Percentiles rank a stretch among this genome's conserved stretches.
These are phyloP conservation scores for Gorsachius magnificus DNA, from an alignment of 2,797 vertebrate genomes.

Conservation along the genomic window DNA sequence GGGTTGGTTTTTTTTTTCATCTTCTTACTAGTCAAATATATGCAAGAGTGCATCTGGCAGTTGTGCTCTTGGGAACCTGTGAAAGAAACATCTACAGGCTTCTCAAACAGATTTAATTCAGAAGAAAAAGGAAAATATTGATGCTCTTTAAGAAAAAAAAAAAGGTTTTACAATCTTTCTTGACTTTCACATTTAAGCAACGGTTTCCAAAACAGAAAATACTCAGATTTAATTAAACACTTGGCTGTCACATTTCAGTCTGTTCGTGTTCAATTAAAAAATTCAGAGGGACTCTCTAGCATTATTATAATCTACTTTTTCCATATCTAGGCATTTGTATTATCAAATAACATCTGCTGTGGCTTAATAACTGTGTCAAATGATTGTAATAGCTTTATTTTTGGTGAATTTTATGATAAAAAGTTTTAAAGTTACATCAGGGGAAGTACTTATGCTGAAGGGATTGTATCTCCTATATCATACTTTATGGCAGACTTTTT, in stretches of 20 bases:
- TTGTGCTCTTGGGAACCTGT: not conserved
- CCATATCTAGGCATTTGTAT: slow-evolving; percentile 35
- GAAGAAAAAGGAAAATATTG: slow-evolving; percentile 44
- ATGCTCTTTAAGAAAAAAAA: slow-evolving; percentile 22
- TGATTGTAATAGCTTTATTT: slow-evolving; percentile 46
- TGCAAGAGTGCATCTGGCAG: slow-evolving; percentile 37
- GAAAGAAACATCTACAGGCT: slow-evolving; percentile 6
- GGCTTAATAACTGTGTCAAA: slow-evolving; percentile 47
- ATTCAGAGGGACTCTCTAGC: slow-evolving; percentile 20
- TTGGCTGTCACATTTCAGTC: slow-evolving; percentile 37
- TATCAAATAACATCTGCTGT: slow-evolving; percentile 45
- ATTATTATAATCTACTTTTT: slow-evolving; percentile 51
- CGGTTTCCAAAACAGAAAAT: not conserved
- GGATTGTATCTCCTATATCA: not conserved
- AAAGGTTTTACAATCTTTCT: not conserved
- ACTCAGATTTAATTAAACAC: slow-evolving; percentile 20
- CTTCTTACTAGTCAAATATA: slow-evolving; percentile 28
- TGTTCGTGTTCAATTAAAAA: slow-evolving; percentile 53
- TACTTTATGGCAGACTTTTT: not conserved
- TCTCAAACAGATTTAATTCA: slow-evolving; percentile 40
- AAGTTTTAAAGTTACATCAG: not conserved
- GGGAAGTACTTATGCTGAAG: not conserved
- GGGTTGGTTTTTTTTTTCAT: not conserved
- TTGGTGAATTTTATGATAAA: slow-evolving; percentile 3
- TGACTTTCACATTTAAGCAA: not conserved